Percentiles rank a stretch among this genome's conserved stretches.
These are phyloP conservation scores for Ctenopoma multispine DNA, from an alignment of 2,797 vertebrate genomes.

Conservation along the genomic window DNA sequence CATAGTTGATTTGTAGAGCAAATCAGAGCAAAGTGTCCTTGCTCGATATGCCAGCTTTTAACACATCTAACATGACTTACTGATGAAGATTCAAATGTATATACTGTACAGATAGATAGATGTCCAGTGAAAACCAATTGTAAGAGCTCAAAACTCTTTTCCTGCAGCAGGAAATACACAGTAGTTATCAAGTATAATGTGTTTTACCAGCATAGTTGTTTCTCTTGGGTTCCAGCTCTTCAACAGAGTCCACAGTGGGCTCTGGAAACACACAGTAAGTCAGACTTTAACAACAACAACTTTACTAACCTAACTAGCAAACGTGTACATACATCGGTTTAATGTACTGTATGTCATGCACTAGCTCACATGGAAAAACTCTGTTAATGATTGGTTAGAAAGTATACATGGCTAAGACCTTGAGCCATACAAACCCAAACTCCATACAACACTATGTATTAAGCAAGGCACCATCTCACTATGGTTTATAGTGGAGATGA, in stretches of 20 bases:
- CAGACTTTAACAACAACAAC: background rate
- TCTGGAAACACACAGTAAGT: slow-evolving; percentile 51
- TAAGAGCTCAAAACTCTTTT: too few relatives aligned
- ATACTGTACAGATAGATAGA: too few relatives aligned
- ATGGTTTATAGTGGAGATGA: too few relatives aligned
- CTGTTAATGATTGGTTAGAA: background rate
- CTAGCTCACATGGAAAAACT: background rate
- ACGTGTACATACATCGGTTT: too few relatives aligned
- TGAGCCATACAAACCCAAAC: too few relatives aligned
- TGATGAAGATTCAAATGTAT: too few relatives aligned
- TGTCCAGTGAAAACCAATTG: background rate
- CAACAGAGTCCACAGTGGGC: slow-evolving; percentile 20
- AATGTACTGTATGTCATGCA: too few relatives aligned
- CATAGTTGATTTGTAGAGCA: background rate
- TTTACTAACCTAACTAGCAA: too few relatives aligned
- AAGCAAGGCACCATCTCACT: too few relatives aligned
- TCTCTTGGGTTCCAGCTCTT: slow-evolving; percentile 27
- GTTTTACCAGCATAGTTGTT: slow-evolving; percentile 67
- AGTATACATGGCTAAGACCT: background rate
- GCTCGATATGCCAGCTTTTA: too few relatives aligned
- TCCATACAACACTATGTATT: too few relatives aligned
- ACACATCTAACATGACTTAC: too few relatives aligned
- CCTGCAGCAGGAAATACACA: background rate
- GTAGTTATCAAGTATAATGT: background rate
- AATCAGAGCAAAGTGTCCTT: background rate